Conservation (phyloP, 2,888 invertebrate genomes). For the Hirtodrosophila alboralis region DNA sequence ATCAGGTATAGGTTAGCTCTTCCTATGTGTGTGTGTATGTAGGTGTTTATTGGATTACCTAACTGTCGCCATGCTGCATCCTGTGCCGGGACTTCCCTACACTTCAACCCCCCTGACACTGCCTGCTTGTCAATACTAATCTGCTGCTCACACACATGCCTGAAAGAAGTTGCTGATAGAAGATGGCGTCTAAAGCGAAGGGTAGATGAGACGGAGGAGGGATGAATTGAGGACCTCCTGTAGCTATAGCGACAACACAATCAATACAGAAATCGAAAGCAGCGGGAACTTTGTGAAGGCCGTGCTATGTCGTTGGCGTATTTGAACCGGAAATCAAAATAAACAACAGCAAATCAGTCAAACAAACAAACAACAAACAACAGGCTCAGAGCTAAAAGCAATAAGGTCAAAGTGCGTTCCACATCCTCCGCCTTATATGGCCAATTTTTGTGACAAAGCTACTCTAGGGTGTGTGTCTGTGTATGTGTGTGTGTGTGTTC, state of each 20-base stretch:
- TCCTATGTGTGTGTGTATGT: slow-evolving; percentile 2
- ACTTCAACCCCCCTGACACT: slow-evolving; percentile 8
- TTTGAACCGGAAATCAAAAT: slow-evolving; percentile 79
- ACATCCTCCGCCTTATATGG: slow-evolving; percentile 29
- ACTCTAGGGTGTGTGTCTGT: slow-evolving; percentile 31
- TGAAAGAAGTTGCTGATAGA: slow-evolving; percentile 1
- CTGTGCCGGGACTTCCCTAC: slow-evolving; percentile 3
- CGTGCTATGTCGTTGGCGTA: slow-evolving; percentile 40
- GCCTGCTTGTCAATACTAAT: slow-evolving; percentile 76
- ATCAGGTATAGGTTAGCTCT: slow-evolving; percentile 13
- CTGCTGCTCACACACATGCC: slow-evolving; percentile 52
- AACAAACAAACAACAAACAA: slow-evolving; percentile 70
- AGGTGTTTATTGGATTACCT: slow-evolving; percentile 73
- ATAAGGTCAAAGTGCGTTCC: slow-evolving; percentile 60
- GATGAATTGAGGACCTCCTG: slow-evolving; percentile 38
- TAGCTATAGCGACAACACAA: slow-evolving; percentile 61
- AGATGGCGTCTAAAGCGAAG: slow-evolving; percentile 5
- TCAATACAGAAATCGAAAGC: slow-evolving; percentile 75
- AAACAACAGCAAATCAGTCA: slow-evolving; percentile 77
- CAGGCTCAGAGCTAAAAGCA: slow-evolving; percentile 67
- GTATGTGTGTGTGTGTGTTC: slow-evolving; percentile 4
- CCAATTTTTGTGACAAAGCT: slow-evolving; percentile 67
- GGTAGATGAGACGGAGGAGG: not conserved
- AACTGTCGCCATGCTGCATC: slow-evolving; percentile 49
- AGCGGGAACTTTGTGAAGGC: slow-evolving; percentile 51